Evolutionary conservation across 2,113 vertebrate genomes (phyloP).

Genomic region (Petromus typicus): DNA sequence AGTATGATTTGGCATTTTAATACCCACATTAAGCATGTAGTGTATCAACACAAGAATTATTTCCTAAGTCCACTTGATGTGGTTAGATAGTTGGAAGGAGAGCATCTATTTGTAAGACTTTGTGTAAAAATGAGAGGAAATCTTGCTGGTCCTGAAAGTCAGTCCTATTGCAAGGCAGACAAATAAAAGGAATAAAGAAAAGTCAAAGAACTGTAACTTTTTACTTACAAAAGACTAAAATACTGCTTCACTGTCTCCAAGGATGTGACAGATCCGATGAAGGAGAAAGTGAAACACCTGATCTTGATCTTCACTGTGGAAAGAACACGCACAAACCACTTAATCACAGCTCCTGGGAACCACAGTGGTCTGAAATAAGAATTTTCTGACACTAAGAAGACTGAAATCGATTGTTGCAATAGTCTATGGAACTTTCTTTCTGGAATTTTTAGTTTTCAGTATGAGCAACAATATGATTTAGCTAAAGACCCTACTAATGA

Average conservation of each 20-base stretch:
- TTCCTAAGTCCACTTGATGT: not conserved
- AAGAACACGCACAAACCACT: slow-evolving; percentile 37
- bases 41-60: not conserved
- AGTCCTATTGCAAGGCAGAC: not conserved
- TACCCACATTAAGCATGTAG: not conserved
- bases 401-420: not conserved
- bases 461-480: not conserved
- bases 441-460: slow-evolving; percentile 17
- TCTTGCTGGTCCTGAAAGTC: not conserved
- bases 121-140: not conserved
- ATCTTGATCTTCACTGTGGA: slow-evolving; percentile 1
- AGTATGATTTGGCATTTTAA: not conserved
- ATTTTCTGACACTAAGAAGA: not conserved
- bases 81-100: not conserved
- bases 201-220: not conserved
- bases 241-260: not conserved
- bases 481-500: not conserved
- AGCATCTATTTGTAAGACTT: not conserved
- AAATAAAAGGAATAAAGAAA: slow-evolving; percentile 16
- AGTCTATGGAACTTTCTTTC: not conserved
- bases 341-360: not conserved
- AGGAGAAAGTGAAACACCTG: slow-evolving; percentile 30
- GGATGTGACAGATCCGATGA: slow-evolving; percentile 23
- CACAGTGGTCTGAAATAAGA: not conserved
- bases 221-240: not conserved